A percentile compares a stretch with the other conserved stretches of the same genome.
phyloP scores from a whole-genome alignment of 2,113 vertebrate species.

The Macroglossus sobrinus region DNA sequence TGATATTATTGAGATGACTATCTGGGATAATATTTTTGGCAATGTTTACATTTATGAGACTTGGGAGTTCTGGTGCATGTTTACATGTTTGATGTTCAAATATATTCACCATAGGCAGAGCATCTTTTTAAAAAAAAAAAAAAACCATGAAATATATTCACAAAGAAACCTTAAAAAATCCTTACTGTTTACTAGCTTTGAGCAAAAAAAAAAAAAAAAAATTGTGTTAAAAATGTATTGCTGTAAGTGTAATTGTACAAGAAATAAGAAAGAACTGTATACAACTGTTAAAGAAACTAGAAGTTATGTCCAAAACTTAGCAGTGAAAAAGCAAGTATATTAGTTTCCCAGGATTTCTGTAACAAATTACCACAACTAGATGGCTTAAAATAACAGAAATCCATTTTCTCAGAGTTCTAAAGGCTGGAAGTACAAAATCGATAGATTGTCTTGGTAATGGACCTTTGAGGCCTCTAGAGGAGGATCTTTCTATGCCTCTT shows the following conservation, averaged over 20 bases:
- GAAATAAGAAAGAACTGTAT: background rate
- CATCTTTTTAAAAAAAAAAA: background rate
- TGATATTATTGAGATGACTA: background rate
- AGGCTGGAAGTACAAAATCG: background rate
- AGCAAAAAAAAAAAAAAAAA: no score
- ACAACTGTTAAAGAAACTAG: background rate
- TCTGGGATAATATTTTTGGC: background rate
- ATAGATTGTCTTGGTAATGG: rapidly evolving
- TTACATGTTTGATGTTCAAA: background rate
- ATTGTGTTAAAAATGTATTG: background rate
- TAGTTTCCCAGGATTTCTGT: background rate
- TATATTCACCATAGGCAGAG: background rate
- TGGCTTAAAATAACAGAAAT: background rate
- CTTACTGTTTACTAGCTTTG: background rate
- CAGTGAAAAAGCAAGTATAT: background rate
- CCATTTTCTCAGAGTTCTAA: background rate
- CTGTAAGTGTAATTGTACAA: background rate
- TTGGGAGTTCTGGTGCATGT: background rate
- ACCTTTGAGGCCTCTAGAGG: rapidly evolving
- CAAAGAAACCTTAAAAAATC: background rate
- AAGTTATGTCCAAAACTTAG: background rate
- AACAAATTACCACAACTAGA: background rate
- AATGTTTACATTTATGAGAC: background rate
- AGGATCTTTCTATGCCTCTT: background rate
- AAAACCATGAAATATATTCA: background rate